Base-by-base conservation (phyloP, 2,113 vertebrate genomes). In the Paradisaea rubra region DNA sequence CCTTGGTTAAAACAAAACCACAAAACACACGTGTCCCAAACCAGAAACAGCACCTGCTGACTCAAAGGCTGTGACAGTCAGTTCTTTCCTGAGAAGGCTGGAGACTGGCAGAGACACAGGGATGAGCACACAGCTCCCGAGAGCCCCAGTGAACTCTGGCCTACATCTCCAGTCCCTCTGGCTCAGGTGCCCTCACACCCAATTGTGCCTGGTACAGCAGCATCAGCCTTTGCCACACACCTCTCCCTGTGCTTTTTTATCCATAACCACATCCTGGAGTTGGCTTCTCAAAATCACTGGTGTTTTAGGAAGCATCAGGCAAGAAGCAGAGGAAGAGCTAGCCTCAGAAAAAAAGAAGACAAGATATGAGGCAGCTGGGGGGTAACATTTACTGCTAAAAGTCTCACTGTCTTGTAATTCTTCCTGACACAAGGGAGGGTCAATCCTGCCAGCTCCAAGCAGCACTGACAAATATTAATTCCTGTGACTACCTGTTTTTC, bases 321-420 rank as follows among this genome's bases (percentile, higher is more conserved):
- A 16, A 76, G 91, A 82, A 88, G 16, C 41, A 68, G 44, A 66
- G 39, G 35, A 54, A 73, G 31, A 54, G 9, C 6, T 37, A 63
- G 14, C 8, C 61, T 79, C 33, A 33, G 25, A 4, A 63, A 25
- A 61, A 20, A 39, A 25, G 7, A 47, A 41, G 7, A 22, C 7
- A 42, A 61, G 9, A 14, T 9, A 7, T 0, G 2, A 53, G 2
- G 6, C 15, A 5, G 5, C 31, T 61, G 25, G 23, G 7, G 23
- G 21, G 4, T 64, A 53, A 69, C 28, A 15, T 47, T 60, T 56
- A 41, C 27, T 0, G 1, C 24, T n/a, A 5, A 6, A 86, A 69
- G 6, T 23, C 24, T 45, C n/a, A 30, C 3, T 4, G 4, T 5
- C 11, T 78, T 45, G 54, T 25, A 81, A 68, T 39, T 57, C 20